These are phyloP conservation scores for Bombus superbus DNA, from an alignment of 1,140 invertebrate genomes.

Conservation along the genomic window DNA sequence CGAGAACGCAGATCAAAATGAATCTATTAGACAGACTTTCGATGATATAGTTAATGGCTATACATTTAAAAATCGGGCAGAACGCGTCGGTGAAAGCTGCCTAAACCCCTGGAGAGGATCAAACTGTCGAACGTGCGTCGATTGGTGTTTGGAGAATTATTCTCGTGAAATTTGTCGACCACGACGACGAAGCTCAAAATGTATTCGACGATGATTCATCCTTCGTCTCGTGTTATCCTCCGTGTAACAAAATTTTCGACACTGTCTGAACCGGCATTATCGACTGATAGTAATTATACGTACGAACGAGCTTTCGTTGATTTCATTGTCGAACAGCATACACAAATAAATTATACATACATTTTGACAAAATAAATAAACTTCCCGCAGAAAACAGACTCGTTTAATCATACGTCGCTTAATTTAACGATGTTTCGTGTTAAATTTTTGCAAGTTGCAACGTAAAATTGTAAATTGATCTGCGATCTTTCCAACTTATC, in stretches of 20 bases:
- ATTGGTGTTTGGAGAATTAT: neutral
- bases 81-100: conserved; percentile 17
- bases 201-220: neutral
- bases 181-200: neutral
- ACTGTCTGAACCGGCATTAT: neutral
- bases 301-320: neutral
- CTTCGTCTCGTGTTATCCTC: neutral
- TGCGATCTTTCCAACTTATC: no score
- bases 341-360: neutral
- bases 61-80: neutral
- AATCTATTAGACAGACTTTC: neutral
- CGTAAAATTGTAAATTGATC: no score
- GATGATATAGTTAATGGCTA: neutral
- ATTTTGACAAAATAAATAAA: neutral
- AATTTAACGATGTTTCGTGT: neutral
- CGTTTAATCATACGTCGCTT: neutral
- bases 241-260: neutral
- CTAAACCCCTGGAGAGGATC: neutral
- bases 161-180: neutral
- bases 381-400: neutral
- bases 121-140: neutral
- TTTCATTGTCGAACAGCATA: neutral
- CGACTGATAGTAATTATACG: neutral
- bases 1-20: conserved; percentile 8
- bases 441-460: neutral